Base-by-base conservation (phyloP, 1,140 invertebrate genomes). In the Sitodiplosis mosellana region DNA sequence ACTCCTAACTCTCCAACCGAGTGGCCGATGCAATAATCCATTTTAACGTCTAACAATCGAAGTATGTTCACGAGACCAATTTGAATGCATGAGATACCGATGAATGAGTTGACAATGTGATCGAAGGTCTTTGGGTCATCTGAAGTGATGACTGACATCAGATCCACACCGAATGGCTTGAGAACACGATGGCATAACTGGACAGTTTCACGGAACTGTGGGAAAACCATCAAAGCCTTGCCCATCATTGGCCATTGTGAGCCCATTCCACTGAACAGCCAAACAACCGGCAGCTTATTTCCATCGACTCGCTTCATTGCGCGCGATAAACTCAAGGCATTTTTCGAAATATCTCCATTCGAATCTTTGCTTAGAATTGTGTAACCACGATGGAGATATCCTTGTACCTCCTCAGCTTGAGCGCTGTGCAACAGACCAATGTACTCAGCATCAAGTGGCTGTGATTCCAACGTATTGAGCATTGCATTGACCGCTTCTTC, bases 231-330 rank as follows among this genome's bases (percentile, higher is more conserved):
- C 1, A 76, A 61, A 7, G 69, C 65, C 22, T 70, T 65, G 17
- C 79, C 87, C 86, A 93, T 90, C 41, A 81, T 78, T 20, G 73
- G 59, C 87, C 88, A 93, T 56, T 93, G 87, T 1, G 81, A 81
- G 3, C 87, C 87, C 83, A 94, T 88, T 45, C 88, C 88, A 51
- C 87, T 82, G 66, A 89, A 95, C 11, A 93, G 76, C 65, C 83
- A 89, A 73, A 86, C 90, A 0, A 94, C 67, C 17, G 86, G 83
- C 11, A 51, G 76, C 48, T 69, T 69, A 6, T 72, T 66, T 1
- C 73, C 77, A 0, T 70, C 63, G 58, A 71, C 79, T 58, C 76
- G 72, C 43, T 75, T 64, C 7, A 75, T 64, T 37, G 73, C 68
- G 47, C 62, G 65, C 0, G 60, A 55, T 8, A 69, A 34, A 0